Evolutionary conservation across 1,140 invertebrate species (phyloP), one percentile per base, ranked within the genome.

Genomic region (Oryctes rhinoceros): DNA sequence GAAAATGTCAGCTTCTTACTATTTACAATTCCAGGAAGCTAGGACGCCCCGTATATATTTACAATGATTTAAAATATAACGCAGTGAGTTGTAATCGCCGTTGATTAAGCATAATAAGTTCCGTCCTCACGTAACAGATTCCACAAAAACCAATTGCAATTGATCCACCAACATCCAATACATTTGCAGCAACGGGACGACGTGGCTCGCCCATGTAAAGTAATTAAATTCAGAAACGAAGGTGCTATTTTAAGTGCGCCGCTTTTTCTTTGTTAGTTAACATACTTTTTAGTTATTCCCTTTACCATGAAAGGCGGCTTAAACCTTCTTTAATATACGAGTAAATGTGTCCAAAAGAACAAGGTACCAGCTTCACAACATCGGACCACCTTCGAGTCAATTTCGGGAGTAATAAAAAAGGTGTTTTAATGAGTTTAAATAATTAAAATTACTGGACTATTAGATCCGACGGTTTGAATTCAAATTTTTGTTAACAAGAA

Each of bases 341-440:
- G 62, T 67, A 67, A 67, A 67, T 67, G 20, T 18, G n/a, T 4
- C 18, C 24, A n/a, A 10, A 20, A 5, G 62, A 67, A 67, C 62
- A 67, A 67, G 62, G 62, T 11, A 35, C 62, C 3, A 67, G 20
- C 62, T 24, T 18, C 30, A 35, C 30, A 24, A 67, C 62, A 11
- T 67, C 20, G 62, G 62, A 67, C 62, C 62, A 67, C 62, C 62
- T 67, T 67, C 62, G 62, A 67, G 18, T 4, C 20, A 67, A 67
- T 67, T 67, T 67, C 20, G 1, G n/a, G 62, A 24, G 11, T 18
- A 20, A 67, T 20, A 20, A 67, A 67, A 67, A 67, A 67, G 62
- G 62, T 67, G 62, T 67, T 67, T 67, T 67, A 67, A 67, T 67
- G 62, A 67, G 5, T 67, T 67, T 5, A 67, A 67, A 67, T 67